Percentiles rank a stretch among this genome's conserved stretches.
phyloP scores from a whole-genome alignment of 2,888 invertebrate genomes.

The Clistopyga incitator region DNA sequence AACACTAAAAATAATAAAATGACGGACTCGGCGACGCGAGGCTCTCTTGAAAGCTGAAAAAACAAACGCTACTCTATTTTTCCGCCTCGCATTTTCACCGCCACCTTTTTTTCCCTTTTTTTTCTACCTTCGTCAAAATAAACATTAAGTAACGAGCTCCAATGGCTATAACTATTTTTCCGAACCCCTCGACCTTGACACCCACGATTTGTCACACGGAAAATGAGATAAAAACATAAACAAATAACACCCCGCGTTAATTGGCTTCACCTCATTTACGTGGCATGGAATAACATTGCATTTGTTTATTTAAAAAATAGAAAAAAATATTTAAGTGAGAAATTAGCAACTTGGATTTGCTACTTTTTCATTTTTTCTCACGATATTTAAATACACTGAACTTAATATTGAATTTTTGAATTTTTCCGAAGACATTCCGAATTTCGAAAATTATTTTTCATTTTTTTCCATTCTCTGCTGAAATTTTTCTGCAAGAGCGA shows the following conservation, averaged over 20 bases:
- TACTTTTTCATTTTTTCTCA: background rate
- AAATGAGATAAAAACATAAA: background rate
- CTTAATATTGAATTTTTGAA: too few species aligned
- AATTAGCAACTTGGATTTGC: background rate
- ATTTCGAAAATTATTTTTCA: background rate
- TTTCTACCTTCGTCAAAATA: conserved; percentile 55
- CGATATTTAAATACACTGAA: too few species aligned
- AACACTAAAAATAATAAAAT: too few species aligned
- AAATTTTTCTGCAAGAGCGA: too few species aligned
- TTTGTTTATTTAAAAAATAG: background rate
- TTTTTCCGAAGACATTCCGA: too few species aligned
- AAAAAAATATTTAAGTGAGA: background rate
- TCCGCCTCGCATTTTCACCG: conserved; percentile 29
- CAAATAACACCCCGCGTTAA: background rate
- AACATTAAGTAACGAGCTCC: conserved; percentile 63
- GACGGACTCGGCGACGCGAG: conserved; percentile 27
- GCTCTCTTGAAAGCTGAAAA: conserved; percentile 46
- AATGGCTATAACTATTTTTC: conserved; percentile 22
- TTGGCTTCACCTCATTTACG: background rate
- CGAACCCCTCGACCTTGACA: background rate
- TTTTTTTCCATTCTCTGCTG: background rate
- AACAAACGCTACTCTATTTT: conserved; percentile 43
- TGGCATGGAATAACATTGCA: background rate
- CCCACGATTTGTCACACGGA: conserved; percentile 2
- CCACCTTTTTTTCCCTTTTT: conserved; percentile 21